A percentile compares a stretch with the other conserved stretches of the same genome.
phyloP scores from a whole-genome alignment of 2,888 invertebrate genomes.

The Eilema depressum region DNA sequence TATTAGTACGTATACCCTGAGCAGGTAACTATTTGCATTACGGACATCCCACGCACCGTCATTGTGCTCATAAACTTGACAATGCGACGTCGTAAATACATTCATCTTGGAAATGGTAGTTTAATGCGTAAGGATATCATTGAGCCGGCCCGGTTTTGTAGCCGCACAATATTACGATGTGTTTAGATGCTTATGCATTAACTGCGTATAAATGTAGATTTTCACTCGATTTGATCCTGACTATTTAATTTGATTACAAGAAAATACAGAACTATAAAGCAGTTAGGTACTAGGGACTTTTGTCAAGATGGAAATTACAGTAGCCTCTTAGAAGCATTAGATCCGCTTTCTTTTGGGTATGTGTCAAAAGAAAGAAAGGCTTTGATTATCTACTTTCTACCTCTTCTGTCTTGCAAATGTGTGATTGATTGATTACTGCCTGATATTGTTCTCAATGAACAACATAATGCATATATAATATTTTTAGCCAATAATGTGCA shows the following conservation, averaged over 20 bases:
- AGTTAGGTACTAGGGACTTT: too few relatives aligned
- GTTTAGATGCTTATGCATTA: background rate
- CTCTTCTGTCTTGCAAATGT: background rate
- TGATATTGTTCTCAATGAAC: background rate
- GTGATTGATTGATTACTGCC: background rate
- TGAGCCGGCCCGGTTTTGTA: slow-evolving; percentile 3
- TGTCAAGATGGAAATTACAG: too few relatives aligned
- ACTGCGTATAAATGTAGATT: background rate
- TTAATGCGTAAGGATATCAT: slow-evolving; percentile 59
- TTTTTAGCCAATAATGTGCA: too few relatives aligned
- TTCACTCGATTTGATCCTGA: background rate
- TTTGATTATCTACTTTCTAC: too few relatives aligned
- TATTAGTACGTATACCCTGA: slow-evolving; percentile 40
- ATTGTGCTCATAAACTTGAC: slow-evolving; percentile 77
- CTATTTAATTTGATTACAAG: background rate
- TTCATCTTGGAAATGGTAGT: slow-evolving; percentile 66
- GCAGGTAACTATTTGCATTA: slow-evolving; percentile 52
- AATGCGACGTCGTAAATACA: slow-evolving; percentile 66
- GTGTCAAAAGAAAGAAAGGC: too few relatives aligned
- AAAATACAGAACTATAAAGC: too few relatives aligned
- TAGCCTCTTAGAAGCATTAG: too few relatives aligned
- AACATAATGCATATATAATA: too few relatives aligned
- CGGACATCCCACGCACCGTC: slow-evolving; percentile 62
- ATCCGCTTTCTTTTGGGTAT: too few relatives aligned
- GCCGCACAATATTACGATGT: background rate